phyloP scores from a whole-genome alignment of 1,140 invertebrate species.

The Nasonia giraulti region DNA sequence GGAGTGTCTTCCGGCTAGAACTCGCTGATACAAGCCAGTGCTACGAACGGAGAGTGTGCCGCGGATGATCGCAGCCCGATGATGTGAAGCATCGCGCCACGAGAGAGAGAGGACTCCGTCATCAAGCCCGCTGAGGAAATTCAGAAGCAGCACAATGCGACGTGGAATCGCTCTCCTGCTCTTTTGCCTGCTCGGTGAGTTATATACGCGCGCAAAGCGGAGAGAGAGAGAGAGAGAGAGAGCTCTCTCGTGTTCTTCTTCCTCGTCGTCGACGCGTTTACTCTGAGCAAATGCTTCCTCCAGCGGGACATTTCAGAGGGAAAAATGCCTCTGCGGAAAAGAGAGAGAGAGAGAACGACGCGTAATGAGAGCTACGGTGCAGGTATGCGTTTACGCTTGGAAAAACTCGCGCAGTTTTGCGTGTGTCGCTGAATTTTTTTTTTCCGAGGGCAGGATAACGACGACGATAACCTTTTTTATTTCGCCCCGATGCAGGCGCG shows the following conservation, averaged over 20 bases:
- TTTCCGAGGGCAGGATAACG: not conserved
- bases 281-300: not conserved
- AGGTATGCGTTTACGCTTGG: not conserved
- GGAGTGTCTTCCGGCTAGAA: not conserved
- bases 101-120: not conserved
- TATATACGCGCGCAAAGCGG: not conserved
- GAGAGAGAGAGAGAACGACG: not conserved
- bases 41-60: not conserved
- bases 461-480: no score
- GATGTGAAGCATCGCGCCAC: not conserved
- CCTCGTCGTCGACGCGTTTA: not conserved
- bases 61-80: not conserved
- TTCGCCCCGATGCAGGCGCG: no score
- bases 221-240: no score
- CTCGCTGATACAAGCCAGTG: not conserved
- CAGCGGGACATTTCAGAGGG: not conserved
- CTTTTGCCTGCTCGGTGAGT: constrained; percentile 40
- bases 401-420: not conserved
- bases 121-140: not conserved
- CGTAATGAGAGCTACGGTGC: not conserved
- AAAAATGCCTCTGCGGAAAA: not conserved
- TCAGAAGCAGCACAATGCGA: not conserved
- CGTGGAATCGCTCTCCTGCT: constrained; percentile 29
- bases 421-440: not conserved
- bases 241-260: no score